phyloP scores from a whole-genome alignment of 2,113 vertebrate genomes.

The Neomonachus schauinslandi region DNA sequence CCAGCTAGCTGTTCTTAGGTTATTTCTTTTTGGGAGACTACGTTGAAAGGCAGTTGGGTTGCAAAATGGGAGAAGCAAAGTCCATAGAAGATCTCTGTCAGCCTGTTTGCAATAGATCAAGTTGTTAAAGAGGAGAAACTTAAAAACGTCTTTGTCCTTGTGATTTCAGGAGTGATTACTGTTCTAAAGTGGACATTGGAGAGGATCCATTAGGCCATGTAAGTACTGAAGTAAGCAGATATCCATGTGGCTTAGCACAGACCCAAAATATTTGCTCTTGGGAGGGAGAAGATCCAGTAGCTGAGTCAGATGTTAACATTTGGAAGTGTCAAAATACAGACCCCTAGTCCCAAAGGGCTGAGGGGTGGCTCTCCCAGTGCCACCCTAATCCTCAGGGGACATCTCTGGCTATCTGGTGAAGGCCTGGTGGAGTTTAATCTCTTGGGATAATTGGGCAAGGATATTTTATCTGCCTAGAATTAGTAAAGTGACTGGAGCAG shows the following conservation, averaged over 20 bases:
- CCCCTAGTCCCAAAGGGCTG: not conserved
- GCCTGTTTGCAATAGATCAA: not conserved
- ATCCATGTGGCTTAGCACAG: not conserved
- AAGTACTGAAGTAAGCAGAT: not conserved
- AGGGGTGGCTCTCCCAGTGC: not conserved
- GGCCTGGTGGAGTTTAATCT: not conserved
- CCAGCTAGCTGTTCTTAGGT: constrained; percentile 39
- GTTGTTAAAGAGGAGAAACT: constrained; percentile 28
- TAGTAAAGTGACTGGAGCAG: not conserved
- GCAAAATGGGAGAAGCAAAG: constrained; percentile 36
- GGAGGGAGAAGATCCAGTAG: not conserved
- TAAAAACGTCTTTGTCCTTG: constrained; percentile 53
- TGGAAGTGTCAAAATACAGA: not conserved
- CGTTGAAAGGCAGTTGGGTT: constrained; percentile 46
- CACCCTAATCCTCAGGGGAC: not conserved
- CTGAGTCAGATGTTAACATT: not conserved
- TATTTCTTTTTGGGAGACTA: not conserved
- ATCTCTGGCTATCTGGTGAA: not conserved
- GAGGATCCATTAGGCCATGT: constrained; percentile 14
- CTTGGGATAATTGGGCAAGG: not conserved
- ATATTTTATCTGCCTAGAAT: not conserved
- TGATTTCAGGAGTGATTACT: constrained; percentile 57
- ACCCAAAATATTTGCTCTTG: not conserved
- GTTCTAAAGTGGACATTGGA: constrained; percentile 5
- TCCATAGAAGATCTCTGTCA: not conserved